Evolutionary conservation across 2,113 vertebrate genomes (phyloP), one percentile per base, ranked within the genome.

Genomic region (Oreochromis tanganicae): DNA sequence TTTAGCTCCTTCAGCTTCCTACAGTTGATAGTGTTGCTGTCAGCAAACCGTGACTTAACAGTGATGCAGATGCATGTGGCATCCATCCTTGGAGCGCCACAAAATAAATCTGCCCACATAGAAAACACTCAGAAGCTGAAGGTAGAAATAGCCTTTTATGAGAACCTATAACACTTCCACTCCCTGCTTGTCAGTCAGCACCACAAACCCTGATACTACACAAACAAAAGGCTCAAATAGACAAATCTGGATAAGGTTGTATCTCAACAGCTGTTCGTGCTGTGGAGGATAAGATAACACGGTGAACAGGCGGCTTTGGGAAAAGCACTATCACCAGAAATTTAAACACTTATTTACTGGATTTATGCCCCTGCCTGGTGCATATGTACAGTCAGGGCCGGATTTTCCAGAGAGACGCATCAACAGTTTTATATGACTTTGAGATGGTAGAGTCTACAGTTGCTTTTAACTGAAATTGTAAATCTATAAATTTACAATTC

Each of bases 221-320:
- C 66, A 86, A 85, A 91, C 81, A 91, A 63, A 82, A 86, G 57
- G 81, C 79, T 89, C 50, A 80, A 79, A 84, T n/a, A 84, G 36
- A 83, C 82, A 50, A 84, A 73, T 85, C 75, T 82, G 41, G 73
- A 89, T 83, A 80, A 43, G 88, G 52, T 88, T 71, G 80, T 55
- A 57, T 91, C 84, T 75, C 55, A 80, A 38, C 63, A 88, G 88
- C 83, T 68, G 83, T 85, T 81, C 10, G 7, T 68, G 80, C 85
- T 73, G 61, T 78, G 19, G 61, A 54, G 73, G 54, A 54, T 14
- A 24, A 89, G 87, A 91, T 89, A 89, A 81, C 10, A 21, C 6
- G 3, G 14, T 82, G 56, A 59, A 68, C 82, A 43, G 57, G 84
- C 56, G 32, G 46, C 87, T 80, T 56, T 63, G 78, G 50, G 82